Conservation (phyloP, 2,113 vertebrate genomes). For the Callocephalon fimbriatum region DNA sequence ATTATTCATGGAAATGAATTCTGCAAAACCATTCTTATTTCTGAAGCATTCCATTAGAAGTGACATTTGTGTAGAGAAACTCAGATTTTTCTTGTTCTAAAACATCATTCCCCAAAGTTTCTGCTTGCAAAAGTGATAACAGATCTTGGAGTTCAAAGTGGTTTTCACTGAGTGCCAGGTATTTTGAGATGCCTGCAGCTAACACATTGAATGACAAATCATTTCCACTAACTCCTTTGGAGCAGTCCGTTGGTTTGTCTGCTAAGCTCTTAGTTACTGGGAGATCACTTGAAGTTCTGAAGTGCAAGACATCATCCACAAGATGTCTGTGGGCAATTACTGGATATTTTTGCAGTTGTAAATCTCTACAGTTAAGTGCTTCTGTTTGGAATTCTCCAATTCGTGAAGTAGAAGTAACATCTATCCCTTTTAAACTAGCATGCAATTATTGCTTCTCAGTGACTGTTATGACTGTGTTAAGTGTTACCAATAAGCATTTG, state of each 20-base stretch:
- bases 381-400: neutral
- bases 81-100: neutral
- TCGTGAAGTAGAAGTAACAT: neutral
- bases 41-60: neutral
- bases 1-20: neutral
- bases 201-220: neutral
- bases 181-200: conserved; percentile 7
- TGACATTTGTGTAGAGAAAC: neutral
- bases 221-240: neutral
- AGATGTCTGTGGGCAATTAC: neutral
- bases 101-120: neutral
- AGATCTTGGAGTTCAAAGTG: conserved; percentile 22
- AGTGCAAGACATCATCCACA: neutral
- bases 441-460: neutral
- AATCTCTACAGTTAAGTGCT: neutral
- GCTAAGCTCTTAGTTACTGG: neutral
- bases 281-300: neutral
- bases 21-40: neutral
- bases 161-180: neutral
- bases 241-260: neutral
- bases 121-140: neutral
- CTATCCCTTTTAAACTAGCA: neutral
- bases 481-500: neutral
- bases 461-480: neutral
- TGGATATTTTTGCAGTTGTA: neutral